phyloP scores from a whole-genome alignment of 2,113 vertebrate species.

The Lepisosteus osseus region DNA sequence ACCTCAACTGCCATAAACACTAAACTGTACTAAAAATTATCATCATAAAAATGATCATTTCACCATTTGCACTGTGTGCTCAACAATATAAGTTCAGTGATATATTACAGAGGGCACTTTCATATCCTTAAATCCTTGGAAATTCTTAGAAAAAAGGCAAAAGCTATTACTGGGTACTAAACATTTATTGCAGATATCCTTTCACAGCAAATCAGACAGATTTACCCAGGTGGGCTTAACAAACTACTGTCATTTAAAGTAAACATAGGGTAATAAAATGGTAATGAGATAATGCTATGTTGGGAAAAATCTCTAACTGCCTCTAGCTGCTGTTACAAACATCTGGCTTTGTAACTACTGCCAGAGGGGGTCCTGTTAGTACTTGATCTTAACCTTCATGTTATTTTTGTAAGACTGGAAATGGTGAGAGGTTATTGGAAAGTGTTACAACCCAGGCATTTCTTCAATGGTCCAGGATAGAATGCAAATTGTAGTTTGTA shows the following conservation, averaged over 20 bases:
- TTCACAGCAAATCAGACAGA: constrained; percentile 7
- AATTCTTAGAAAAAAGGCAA: not conserved
- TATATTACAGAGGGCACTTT: not conserved
- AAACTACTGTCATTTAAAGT: constrained; percentile 12
- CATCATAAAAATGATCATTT: too few species aligned
- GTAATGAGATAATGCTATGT: constrained; percentile 13
- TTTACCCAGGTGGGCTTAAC: not conserved
- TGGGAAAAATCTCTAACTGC: constrained; percentile 3
- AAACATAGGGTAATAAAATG: constrained; percentile 14
- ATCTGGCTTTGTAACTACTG: not conserved
- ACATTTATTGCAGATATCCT: constrained; percentile 6
- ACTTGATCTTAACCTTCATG: not conserved
- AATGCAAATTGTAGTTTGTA: too few species aligned
- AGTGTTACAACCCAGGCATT: not conserved
- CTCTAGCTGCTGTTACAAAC: constrained; percentile 7
- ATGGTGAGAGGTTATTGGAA: not conserved
- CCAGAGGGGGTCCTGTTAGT: constrained; percentile 4
- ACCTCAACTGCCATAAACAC: too few species aligned
- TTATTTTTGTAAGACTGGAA: not conserved
- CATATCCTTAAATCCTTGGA: not conserved
- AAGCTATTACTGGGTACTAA: not conserved
- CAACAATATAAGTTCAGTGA: too few species aligned
- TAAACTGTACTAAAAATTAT: too few species aligned
- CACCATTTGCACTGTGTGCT: too few species aligned
- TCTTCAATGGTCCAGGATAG: too few species aligned